Evolutionary conservation across 2,113 vertebrate species (phyloP).

Genomic region (Tauraco erythrolophus): DNA sequence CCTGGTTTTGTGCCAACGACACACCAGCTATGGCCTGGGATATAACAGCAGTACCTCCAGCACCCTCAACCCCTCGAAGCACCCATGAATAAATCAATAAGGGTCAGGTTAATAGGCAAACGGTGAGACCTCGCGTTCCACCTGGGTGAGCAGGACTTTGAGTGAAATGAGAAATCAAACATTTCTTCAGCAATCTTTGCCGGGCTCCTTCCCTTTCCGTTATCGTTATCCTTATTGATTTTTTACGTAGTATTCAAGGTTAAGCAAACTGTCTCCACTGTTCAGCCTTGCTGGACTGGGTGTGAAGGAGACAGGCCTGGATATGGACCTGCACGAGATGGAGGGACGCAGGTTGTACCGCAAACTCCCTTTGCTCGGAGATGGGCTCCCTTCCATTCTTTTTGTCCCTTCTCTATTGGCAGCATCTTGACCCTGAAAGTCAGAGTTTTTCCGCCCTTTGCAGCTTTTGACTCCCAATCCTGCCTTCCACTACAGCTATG

Average conservation of each 20-base stretch:
- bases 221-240: neutral
- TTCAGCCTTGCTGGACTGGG: neutral
- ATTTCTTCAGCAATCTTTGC: constrained; percentile 6
- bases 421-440: neutral
- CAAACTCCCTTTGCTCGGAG: neutral
- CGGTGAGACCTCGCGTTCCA: neutral
- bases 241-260: neutral
- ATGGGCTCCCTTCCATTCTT: neutral
- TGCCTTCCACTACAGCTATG: neutral
- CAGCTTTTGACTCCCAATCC: neutral
- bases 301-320: neutral
- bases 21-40: neutral
- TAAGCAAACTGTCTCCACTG: neutral
- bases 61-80: neutral
- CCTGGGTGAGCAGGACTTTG: neutral
- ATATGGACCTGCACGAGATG: neutral
- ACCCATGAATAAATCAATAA: neutral
- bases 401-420: neutral
- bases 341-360: neutral
- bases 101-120: neutral
- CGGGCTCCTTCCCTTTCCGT: neutral
- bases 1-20: neutral
- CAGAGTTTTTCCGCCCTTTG: neutral
- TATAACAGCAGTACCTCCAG: neutral
- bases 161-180: constrained; percentile 39